These are phyloP conservation scores for Saccopteryx leptura DNA, from an alignment of 2,113 vertebrate species.

Conservation along the genomic window DNA sequence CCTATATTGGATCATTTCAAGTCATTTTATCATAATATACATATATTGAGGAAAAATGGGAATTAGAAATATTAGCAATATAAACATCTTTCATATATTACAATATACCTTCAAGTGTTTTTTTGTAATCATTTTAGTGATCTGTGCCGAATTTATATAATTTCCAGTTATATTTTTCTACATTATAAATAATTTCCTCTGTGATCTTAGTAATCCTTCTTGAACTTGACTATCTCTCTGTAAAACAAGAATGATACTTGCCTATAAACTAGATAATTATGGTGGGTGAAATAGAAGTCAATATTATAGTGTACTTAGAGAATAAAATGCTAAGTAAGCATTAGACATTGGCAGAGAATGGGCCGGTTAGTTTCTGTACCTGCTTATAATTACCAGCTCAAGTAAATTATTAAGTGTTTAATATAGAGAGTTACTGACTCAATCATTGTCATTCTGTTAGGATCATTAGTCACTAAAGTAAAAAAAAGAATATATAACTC, in stretches of 20 bases:
- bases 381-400: background rate
- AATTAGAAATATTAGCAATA: background rate
- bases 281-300: background rate
- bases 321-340: background rate
- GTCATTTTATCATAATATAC: background rate
- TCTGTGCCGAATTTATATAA: background rate
- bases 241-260: slow-evolving; percentile 19
- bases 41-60: background rate
- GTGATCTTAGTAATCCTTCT: background rate
- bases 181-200: background rate
- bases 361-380: background rate
- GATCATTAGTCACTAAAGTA: slow-evolving; percentile 21
- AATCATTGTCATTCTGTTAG: background rate
- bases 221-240: background rate
- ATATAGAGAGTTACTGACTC: background rate
- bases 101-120: background rate
- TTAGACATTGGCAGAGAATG: background rate
- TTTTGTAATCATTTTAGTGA: background rate
- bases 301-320: background rate
- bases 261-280: background rate
- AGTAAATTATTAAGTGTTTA: background rate
- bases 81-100: background rate
- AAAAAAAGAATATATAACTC: background rate
- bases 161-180: background rate
- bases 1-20: background rate